Conservation (phyloP, 1,140 invertebrate species). For the Papilio polytes region DNA sequence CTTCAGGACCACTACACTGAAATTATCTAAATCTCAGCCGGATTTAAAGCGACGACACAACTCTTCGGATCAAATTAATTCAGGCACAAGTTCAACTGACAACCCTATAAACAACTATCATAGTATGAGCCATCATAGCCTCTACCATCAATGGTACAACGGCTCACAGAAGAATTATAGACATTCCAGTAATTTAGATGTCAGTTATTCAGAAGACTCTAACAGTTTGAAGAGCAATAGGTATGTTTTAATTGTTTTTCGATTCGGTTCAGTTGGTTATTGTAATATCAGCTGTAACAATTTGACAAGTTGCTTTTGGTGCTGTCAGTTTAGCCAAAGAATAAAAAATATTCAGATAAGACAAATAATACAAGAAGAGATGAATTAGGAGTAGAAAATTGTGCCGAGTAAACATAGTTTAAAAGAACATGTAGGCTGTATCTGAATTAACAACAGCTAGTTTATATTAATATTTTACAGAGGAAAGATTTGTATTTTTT, state of each 20-base stretch:
- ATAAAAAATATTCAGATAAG: no score
- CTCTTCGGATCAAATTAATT: slow-evolving; percentile 82
- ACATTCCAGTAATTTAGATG: slow-evolving; percentile 72
- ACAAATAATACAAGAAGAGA: no score
- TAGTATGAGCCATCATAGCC: slow-evolving; percentile 66
- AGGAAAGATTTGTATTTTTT: no score
- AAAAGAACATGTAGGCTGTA: no score
- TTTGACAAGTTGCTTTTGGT: no score
- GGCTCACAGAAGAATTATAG: slow-evolving; percentile 61
- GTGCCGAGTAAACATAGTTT: no score
- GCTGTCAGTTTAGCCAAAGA: no score
- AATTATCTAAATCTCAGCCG: slow-evolving; percentile 58
- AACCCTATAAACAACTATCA: slow-evolving; percentile 59
- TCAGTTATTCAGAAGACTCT: slow-evolving; percentile 81
- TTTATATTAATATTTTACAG: no score
- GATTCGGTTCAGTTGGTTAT: no score
- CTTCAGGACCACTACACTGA: slow-evolving; percentile 59
- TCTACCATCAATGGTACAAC: slow-evolving; percentile 71
- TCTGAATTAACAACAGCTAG: no score
- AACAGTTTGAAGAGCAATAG: slow-evolving; percentile 82
- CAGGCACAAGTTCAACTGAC: slow-evolving; percentile 50
- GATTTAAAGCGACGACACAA: slow-evolving; percentile 83
- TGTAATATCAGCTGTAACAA: no score
- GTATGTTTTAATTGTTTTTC: slow-evolving; percentile 50
- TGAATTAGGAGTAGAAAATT: no score